phyloP scores from a whole-genome alignment of 2,888 invertebrate species.

The Acanthococcus lagerstroemiae region DNA sequence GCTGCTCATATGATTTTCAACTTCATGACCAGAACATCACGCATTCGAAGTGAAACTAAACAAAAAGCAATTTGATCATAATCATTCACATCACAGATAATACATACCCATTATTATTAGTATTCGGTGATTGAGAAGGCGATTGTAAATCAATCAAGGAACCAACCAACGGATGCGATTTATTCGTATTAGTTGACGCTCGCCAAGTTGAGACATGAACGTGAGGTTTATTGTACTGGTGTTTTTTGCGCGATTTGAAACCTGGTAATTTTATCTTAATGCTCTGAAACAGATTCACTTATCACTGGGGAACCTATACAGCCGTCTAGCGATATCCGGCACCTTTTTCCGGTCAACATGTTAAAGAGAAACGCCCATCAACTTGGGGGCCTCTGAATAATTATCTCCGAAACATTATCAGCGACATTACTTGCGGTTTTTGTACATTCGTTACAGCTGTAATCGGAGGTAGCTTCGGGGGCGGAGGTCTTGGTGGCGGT shows the following conservation, averaged over 20 bases:
- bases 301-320: neutral
- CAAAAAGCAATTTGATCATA: neutral
- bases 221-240: constrained; percentile 2
- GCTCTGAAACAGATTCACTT: constrained; percentile 16
- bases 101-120: constrained; percentile 11
- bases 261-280: constrained; percentile 29
- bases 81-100: neutral
- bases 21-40: no score
- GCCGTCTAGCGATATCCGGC: neutral
- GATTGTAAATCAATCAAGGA: constrained; percentile 61
- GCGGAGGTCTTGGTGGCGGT: constrained; percentile 62
- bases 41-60: neutral
- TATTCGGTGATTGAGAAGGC: constrained; percentile 58
- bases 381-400: neutral
- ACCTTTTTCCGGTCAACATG: neutral
- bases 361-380: neutral
- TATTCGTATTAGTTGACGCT: constrained; percentile 11
- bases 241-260: constrained; percentile 24
- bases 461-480: constrained; percentile 47
- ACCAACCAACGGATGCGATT: constrained; percentile 40
- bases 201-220: constrained; percentile 23
- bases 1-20: no score
- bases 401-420: no score
- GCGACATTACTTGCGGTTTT: constrained; percentile 38
- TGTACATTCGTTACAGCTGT: constrained; percentile 34